Percentiles rank a stretch among this genome's conserved stretches.
Conservation (phyloP, 2,888 invertebrate species). For the Schizaphis graminum region DNA sequence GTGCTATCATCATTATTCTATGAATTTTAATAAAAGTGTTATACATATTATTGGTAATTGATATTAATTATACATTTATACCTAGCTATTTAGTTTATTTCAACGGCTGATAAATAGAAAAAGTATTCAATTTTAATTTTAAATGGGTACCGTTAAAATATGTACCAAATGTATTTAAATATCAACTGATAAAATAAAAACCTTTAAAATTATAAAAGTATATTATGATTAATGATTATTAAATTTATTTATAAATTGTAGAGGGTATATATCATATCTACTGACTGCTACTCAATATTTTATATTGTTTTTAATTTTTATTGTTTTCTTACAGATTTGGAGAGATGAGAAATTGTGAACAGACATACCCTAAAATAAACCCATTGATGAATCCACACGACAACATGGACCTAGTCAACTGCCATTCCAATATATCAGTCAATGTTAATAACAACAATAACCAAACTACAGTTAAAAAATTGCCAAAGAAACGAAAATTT, state of each 20-base stretch:
- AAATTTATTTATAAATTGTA: neutral
- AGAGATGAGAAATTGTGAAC: constrained; percentile 63
- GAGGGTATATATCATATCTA: neutral
- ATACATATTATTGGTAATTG: neutral
- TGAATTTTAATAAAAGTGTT: neutral
- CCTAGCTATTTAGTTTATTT: neutral
- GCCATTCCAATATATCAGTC: constrained; percentile 57
- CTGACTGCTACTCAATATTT: neutral
- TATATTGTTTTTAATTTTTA: neutral
- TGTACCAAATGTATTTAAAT: neutral
- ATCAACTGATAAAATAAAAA: neutral
- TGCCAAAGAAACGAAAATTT: constrained; percentile 94
- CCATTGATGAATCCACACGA: constrained; percentile 58
- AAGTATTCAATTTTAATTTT: neutral
- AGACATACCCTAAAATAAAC: constrained; percentile 54
- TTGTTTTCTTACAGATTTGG: constrained; percentile 13
- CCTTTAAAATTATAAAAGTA: neutral
- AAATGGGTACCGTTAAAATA: neutral
- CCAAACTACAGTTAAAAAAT: constrained; percentile 73
- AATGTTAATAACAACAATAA: constrained; percentile 58
- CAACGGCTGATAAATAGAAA: neutral
- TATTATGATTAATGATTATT: neutral
- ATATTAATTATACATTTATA: neutral
- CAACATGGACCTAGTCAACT: constrained; percentile 64
- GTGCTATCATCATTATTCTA: neutral